Evolutionary conservation across 2,888 invertebrate species (phyloP).

Genomic region (Agrotis segetum): DNA sequence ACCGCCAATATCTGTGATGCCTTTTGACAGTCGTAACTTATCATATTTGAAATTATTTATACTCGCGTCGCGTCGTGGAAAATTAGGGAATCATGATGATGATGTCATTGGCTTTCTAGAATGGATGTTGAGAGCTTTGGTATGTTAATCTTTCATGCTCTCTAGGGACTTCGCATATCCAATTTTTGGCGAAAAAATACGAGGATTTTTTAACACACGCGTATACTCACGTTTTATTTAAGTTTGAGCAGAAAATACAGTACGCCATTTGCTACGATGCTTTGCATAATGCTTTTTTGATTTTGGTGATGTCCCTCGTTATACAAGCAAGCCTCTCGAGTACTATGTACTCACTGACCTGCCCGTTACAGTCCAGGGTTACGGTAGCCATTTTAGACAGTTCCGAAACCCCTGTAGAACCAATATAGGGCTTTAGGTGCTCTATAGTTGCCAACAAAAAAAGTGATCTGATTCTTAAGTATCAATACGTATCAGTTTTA

Average conservation of each 20-base stretch:
- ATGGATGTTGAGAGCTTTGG: too few relatives aligned
- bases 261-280: background rate
- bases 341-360: background rate
- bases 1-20: constrained; percentile 4
- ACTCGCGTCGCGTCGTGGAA: background rate
- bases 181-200: too few relatives aligned
- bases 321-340: too few relatives aligned
- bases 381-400: too few relatives aligned
- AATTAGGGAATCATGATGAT: background rate
- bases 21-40: background rate
- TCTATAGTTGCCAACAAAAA: background rate
- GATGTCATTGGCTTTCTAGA: too few relatives aligned
- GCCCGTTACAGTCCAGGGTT: too few relatives aligned
- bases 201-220: too few relatives aligned
- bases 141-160: too few relatives aligned
- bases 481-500: background rate
- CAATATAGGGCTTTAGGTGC: background rate
- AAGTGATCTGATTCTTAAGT: background rate
- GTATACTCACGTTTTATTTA: too few relatives aligned
- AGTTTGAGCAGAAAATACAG: background rate
- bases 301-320: too few relatives aligned
- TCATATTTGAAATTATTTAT: background rate
- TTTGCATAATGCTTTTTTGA: background rate
- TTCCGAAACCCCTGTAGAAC: background rate
- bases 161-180: too few relatives aligned